phyloP scores from a whole-genome alignment of 2,113 vertebrate genomes.

The Corythornis cristatus region DNA sequence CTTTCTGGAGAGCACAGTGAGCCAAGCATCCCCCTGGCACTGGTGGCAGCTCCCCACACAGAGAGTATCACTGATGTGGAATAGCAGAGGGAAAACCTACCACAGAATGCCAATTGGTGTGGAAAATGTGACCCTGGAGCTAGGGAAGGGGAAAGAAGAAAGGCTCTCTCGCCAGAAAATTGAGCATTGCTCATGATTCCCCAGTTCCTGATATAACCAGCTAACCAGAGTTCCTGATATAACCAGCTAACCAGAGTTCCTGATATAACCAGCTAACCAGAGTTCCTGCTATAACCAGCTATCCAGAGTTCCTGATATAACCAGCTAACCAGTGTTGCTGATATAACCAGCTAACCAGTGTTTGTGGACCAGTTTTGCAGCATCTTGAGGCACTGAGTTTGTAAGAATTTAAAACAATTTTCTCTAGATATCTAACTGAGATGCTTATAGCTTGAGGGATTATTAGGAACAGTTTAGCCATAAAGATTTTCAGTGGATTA shows the following conservation, averaged over 20 bases:
- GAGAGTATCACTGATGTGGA: neutral
- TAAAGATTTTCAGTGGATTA: neutral
- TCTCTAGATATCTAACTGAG: neutral
- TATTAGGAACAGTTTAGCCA: neutral
- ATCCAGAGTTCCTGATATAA: too few relatives aligned
- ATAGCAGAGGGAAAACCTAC: constrained; percentile 29
- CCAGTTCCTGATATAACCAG: neutral
- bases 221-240: too few relatives aligned
- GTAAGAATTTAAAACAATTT: neutral
- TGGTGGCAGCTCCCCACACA: neutral
- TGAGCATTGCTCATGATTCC: neutral
- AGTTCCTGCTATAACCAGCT: too few relatives aligned
- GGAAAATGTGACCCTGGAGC: constrained; percentile 42
- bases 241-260: too few relatives aligned
- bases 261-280: too few relatives aligned
- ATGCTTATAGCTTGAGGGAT: neutral
- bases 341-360: neutral
- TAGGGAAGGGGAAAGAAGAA: constrained; percentile 41
- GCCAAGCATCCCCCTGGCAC: constrained; percentile 40
- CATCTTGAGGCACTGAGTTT: neutral
- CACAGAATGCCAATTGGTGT: constrained; percentile 7
- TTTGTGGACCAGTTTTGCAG: neutral
- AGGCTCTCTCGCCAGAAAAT: neutral
- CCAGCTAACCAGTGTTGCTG: too few relatives aligned
- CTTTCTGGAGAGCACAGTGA: constrained; percentile 7